A percentile compares a stretch with the other conserved stretches of the same genome.
Evolutionary conservation across 1,140 invertebrate species (phyloP).

Genomic region (Steinernema khuongi): DNA sequence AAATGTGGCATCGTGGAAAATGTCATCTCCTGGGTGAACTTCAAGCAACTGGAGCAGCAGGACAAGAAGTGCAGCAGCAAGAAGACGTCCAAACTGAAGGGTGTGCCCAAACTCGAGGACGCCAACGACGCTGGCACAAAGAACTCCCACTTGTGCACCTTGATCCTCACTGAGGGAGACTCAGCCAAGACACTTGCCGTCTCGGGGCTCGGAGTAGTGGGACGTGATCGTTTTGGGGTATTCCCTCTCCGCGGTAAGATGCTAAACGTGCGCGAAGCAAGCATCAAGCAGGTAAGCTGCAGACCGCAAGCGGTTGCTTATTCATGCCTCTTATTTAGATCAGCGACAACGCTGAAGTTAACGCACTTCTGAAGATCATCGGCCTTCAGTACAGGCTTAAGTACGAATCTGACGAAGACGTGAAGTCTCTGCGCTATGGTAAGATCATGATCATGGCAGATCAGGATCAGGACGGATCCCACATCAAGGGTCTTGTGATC

Average conservation of each 20-base stretch:
- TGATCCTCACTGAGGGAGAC: slow-evolving; percentile 99
- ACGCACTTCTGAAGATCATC: slow-evolving; percentile 89
- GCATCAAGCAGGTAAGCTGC: slow-evolving; percentile 75
- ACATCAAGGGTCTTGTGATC: slow-evolving; percentile 96
- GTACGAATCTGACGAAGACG: slow-evolving; percentile 78
- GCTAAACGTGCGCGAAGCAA: slow-evolving; percentile 93
- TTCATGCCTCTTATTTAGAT: slow-evolving; percentile 71
- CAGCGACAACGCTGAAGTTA: slow-evolving; percentile 95
- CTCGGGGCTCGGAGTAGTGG: slow-evolving; percentile 86
- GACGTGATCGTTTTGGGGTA: slow-evolving; percentile 89
- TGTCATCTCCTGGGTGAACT: slow-evolving; percentile 86
- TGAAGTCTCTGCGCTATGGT: slow-evolving; percentile 87
- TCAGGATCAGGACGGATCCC: slow-evolving; percentile 92
- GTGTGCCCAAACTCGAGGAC: slow-evolving; percentile 93
- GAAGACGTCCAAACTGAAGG: slow-evolving; percentile 83
- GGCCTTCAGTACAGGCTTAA: slow-evolving; percentile 92
- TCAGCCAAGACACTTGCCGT: slow-evolving; percentile 97
- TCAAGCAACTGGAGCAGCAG: slow-evolving; percentile 73
- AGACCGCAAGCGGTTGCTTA: no score
- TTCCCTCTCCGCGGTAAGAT: slow-evolving; percentile 96
- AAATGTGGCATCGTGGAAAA: slow-evolving; percentile 89
- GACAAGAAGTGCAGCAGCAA: slow-evolving; percentile 77
- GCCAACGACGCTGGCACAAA: slow-evolving; percentile 89
- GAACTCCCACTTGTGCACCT: slow-evolving; percentile 80
- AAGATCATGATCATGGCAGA: slow-evolving; percentile 99